These are phyloP conservation scores for Lasioglossum oenotherae DNA, from an alignment of 2,888 invertebrate species.

Conservation along the genomic window DNA sequence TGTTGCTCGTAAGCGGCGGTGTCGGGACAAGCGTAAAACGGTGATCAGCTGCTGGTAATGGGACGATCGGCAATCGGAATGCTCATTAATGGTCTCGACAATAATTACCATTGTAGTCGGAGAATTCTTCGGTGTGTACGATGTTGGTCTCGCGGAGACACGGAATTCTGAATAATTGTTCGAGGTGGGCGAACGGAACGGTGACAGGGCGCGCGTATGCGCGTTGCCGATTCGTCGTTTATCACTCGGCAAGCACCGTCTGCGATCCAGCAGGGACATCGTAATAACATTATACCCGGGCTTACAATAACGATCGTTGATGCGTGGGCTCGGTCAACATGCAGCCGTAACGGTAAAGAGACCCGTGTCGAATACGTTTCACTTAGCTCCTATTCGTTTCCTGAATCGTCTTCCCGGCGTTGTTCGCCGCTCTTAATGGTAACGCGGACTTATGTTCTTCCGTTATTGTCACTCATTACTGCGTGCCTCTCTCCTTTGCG, in stretches of 20 bases:
- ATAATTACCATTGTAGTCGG: neutral
- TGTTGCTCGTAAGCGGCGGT: neutral
- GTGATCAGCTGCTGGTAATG: neutral
- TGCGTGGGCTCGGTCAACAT: slow-evolving; percentile 73
- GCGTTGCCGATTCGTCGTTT: slow-evolving; percentile 64
- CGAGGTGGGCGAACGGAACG: slow-evolving; percentile 54
- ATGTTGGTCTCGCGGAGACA: neutral
- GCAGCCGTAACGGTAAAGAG: slow-evolving; percentile 71
- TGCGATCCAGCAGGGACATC: slow-evolving; percentile 65
- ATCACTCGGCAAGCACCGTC: slow-evolving; percentile 57
- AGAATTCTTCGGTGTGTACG: slow-evolving; percentile 58
- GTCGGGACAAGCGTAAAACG: neutral
- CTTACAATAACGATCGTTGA: slow-evolving; percentile 75
- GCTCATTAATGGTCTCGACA: neutral
- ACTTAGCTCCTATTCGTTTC: slow-evolving; percentile 69
- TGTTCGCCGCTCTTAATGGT: slow-evolving; percentile 55
- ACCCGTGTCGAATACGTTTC: slow-evolving; percentile 67
- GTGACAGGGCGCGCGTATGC: slow-evolving; percentile 41
- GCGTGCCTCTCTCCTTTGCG: neutral
- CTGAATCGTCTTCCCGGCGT: slow-evolving; percentile 53
- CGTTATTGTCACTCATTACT: slow-evolving; percentile 43
- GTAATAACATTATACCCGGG: slow-evolving; percentile 75
- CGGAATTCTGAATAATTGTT: slow-evolving; percentile 50
- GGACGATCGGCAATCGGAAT: neutral
- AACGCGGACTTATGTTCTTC: slow-evolving; percentile 43